A percentile compares a stretch with the other conserved stretches of the same genome.
Evolutionary conservation across 37 sponge, comb jelly and placozoan species (phyloP).

Genomic region (Crambe crambe): DNA sequence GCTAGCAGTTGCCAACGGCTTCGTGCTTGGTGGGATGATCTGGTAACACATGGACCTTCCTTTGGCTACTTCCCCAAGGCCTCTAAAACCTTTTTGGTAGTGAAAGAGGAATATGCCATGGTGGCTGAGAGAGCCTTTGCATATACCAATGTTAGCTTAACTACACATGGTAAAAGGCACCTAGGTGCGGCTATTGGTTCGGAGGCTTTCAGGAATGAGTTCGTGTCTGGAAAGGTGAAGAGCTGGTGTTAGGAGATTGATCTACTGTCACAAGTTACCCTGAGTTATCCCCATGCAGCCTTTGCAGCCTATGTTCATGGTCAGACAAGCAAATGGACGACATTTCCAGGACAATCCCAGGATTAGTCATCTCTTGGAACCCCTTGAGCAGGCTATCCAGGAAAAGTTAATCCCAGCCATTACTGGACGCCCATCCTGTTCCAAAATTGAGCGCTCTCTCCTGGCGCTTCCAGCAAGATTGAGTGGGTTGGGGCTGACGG

Average conservation of each 20-base stretch:
- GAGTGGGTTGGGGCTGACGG: slow-evolving; percentile 44
- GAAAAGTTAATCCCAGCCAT: slow-evolving; percentile 18
- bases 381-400: slow-evolving; percentile 39
- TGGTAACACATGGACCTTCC: slow-evolving; percentile 18
- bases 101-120: slow-evolving; percentile 32
- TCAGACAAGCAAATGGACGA: slow-evolving; percentile 11
- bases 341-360: slow-evolving; percentile 22
- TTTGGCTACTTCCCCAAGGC: slow-evolving; percentile 60
- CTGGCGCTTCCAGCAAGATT: slow-evolving; percentile 24
- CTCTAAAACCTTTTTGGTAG: slow-evolving; percentile 52
- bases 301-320: slow-evolving; percentile 22
- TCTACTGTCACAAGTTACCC: slow-evolving; percentile 22
- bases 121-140: slow-evolving; percentile 16
- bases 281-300: slow-evolving; percentile 22
- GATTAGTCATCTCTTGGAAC: slow-evolving; percentile 39
- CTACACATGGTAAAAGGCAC: slow-evolving; percentile 42
- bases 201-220: slow-evolving; percentile 11
- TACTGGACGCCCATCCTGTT: slow-evolving; percentile 33
- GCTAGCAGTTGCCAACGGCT: slow-evolving; percentile 14
- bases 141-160: slow-evolving; percentile 29
- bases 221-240: slow-evolving; percentile 39
- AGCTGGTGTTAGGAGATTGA: slow-evolving; percentile 7
- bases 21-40: slow-evolving; percentile 27
- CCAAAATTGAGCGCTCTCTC: slow-evolving; percentile 15
- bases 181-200: slow-evolving; percentile 43